Percentiles rank a stretch among this genome's conserved stretches.
Conservation (phyloP, 2,113 vertebrate genomes). For the Cyanoderma ruficeps region DNA sequence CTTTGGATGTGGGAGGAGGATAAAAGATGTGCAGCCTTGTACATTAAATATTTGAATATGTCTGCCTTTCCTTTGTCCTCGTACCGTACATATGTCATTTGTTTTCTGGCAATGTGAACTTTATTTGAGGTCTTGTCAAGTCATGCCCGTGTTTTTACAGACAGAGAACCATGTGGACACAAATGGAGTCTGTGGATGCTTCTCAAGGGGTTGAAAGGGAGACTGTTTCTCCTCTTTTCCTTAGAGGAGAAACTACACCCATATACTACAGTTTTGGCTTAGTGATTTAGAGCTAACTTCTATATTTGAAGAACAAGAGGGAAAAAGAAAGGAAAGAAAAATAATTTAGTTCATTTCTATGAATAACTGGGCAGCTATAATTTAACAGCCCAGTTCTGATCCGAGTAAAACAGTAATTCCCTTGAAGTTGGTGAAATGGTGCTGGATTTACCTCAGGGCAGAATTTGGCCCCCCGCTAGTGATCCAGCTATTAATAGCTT, state of each 20-base stretch:
- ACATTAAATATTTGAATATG: conserved; percentile 34
- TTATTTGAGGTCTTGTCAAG: conserved; percentile 1
- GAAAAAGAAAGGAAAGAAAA: neutral
- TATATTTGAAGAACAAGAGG: neutral
- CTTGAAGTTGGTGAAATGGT: conserved; percentile 54
- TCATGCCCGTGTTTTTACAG: neutral
- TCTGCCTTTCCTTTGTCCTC: conserved; percentile 21
- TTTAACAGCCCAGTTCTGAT: conserved; percentile 48
- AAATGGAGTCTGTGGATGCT: neutral
- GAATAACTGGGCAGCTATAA: conserved; percentile 43
- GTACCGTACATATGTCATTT: conserved; percentile 25
- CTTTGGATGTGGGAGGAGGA: neutral
- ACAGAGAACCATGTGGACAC: neutral
- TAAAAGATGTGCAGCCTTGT: neutral
- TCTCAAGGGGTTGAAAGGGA: neutral
- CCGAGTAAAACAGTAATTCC: conserved; percentile 42
- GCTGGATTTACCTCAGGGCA: conserved; percentile 55
- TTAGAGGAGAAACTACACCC: neutral
- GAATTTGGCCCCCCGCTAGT: conserved; percentile 53
- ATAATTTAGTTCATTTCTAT: conserved; percentile 46
- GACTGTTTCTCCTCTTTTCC: neutral
- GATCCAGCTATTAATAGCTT: conserved; percentile 48
- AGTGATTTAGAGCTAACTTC: neutral
- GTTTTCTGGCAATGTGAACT: conserved; percentile 10
- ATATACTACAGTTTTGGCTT: neutral